Conservation (phyloP, 2,113 vertebrate genomes). For the Chloroceryle aenea region DNA sequence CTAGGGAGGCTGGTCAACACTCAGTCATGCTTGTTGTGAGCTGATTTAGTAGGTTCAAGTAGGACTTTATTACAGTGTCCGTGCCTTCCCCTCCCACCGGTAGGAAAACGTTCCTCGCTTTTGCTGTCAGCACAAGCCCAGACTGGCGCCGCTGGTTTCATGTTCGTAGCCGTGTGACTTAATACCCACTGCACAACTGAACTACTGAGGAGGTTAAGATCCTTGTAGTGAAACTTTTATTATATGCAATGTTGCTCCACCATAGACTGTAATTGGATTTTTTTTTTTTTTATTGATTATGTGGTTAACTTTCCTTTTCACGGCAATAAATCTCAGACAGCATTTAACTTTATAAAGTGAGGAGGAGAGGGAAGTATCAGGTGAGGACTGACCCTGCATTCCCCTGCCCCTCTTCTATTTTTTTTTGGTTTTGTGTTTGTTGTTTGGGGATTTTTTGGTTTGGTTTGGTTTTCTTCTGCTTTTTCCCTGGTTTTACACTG, state of each 20-base stretch:
- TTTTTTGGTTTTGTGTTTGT: too few species aligned
- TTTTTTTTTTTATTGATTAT: constrained; percentile 66
- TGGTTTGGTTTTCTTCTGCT: neutral
- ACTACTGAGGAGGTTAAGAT: neutral
- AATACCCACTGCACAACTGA: neutral
- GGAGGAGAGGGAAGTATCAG: constrained; percentile 52
- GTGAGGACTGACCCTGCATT: constrained; percentile 1
- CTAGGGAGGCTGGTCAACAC: neutral
- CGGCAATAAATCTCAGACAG: constrained; percentile 64
- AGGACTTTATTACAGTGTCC: neutral
- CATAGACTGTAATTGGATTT: constrained; percentile 56
- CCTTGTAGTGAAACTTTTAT: constrained; percentile 48
- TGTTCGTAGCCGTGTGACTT: neutral
- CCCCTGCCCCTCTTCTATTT: fast-evolving
- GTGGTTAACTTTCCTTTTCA: constrained; percentile 68
- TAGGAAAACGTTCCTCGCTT: neutral
- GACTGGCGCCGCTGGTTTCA: neutral
- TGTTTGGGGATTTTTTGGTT: too few species aligned
- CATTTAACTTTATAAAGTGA: constrained; percentile 56
- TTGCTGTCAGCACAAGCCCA: neutral
- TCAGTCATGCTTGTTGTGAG: neutral
- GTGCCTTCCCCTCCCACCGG: neutral
- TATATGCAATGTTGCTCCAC: constrained; percentile 24
- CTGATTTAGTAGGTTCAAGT: neutral
- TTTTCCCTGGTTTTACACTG: neutral